phyloP scores from a whole-genome alignment of 2,888 invertebrate genomes.

The Lepidocyrtoides sp. region DNA sequence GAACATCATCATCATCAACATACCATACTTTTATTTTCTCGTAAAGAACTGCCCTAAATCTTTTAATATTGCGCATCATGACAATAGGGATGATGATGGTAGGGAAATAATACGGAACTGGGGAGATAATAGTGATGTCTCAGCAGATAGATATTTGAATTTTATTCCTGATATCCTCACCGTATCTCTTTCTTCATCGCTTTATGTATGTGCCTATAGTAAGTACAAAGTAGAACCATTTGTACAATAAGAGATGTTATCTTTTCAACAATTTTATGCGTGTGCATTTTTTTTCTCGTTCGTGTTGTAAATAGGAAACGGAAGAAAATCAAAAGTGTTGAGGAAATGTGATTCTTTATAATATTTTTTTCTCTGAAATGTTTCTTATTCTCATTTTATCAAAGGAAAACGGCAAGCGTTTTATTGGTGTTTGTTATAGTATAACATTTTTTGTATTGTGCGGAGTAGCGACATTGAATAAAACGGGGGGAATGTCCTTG shows the following conservation, averaged over 20 bases:
- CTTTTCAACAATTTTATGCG: neutral
- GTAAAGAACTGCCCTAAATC: conserved; percentile 67
- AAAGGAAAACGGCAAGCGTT: too few relatives aligned
- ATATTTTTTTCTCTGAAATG: neutral
- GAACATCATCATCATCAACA: conserved; percentile 56
- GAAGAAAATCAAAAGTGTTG: conserved; percentile 58
- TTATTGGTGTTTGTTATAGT: too few relatives aligned
- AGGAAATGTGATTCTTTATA: conserved; percentile 52
- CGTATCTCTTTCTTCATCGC: neutral
- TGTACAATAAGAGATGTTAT: neutral
- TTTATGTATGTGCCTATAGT: too few relatives aligned
- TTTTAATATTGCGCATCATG: conserved; percentile 70
- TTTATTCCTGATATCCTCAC: conserved; percentile 58
- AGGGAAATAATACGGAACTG: conserved; percentile 46
- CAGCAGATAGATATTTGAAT: conserved; percentile 76
- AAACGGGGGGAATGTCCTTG: too few relatives aligned
- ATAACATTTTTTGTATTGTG: too few relatives aligned
- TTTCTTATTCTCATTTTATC: neutral
- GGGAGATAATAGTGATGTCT: conserved; percentile 69
- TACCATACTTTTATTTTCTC: conserved; percentile 66
- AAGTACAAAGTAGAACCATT: too few relatives aligned
- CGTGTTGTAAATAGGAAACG: conserved; percentile 20
- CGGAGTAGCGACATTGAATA: too few relatives aligned
- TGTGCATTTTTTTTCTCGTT: neutral
- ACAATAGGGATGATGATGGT: conserved; percentile 52